A percentile compares a stretch with the other conserved stretches of the same genome.
Conservation (phyloP, 2,797 vertebrate species). For the Erethizon dorsatum region DNA sequence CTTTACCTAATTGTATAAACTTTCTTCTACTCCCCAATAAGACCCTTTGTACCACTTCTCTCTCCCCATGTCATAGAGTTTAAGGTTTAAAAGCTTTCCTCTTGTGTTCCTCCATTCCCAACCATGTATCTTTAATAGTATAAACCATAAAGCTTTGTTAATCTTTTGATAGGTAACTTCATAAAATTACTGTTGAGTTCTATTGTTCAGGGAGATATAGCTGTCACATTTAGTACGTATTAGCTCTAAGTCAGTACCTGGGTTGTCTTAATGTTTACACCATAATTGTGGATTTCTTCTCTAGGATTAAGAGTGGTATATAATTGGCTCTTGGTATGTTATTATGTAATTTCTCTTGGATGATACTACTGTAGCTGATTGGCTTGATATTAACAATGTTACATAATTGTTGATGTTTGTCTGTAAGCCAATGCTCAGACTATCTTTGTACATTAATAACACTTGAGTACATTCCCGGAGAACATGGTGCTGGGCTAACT, state of each 20-base stretch:
- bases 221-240: background rate
- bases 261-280: background rate
- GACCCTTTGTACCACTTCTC: background rate
- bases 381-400: background rate
- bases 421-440: background rate
- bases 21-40: background rate
- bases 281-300: background rate
- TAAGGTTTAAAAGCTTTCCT: background rate
- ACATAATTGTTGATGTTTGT: background rate
- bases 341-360: background rate
- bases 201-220: background rate
- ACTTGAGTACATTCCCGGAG: background rate
- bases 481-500: background rate
- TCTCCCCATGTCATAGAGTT: background rate
- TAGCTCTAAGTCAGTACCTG: background rate
- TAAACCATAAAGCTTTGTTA: background rate
- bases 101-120: background rate
- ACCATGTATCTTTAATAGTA: background rate
- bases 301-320: background rate
- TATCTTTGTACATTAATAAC: background rate
- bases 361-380: background rate
- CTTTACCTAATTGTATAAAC: background rate
- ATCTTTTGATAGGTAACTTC: background rate
- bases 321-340: background rate
- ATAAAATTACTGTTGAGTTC: background rate